Percentiles rank a stretch among this genome's conserved stretches.
phyloP scores from a whole-genome alignment of 2,797 vertebrate species.

The Buphagus erythrorhynchus region DNA sequence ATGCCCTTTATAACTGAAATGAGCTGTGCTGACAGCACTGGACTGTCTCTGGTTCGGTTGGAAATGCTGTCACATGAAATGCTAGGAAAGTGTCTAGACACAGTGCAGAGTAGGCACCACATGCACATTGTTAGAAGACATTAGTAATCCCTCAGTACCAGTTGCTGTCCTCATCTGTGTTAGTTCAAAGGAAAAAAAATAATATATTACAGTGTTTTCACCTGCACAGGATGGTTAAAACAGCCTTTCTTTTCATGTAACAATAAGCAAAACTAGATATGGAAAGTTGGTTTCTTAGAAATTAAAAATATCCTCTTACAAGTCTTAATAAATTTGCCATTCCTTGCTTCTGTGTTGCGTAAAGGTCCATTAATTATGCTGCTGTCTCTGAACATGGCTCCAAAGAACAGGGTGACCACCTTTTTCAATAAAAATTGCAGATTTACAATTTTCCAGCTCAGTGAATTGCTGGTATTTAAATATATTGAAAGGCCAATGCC shows the following conservation, averaged over 20 bases:
- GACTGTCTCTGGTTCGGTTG: constrained; percentile 5
- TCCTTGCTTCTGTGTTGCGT: not conserved
- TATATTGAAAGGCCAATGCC: constrained; percentile 16
- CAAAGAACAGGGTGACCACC: constrained; percentile 40
- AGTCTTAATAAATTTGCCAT: constrained; percentile 22
- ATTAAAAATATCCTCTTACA: not conserved
- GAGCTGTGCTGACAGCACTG: constrained; percentile 16
- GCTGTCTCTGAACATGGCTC: constrained; percentile 37
- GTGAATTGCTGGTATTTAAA: constrained; percentile 62
- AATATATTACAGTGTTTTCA: not conserved
- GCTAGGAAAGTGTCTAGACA: not conserved
- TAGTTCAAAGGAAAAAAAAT: not conserved
- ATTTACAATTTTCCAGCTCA: constrained; percentile 73
- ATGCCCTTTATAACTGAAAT: constrained; percentile 18
- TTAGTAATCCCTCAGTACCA: not conserved
- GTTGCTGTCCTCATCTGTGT: not conserved
- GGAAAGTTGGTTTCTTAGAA: not conserved
- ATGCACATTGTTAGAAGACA: not conserved
- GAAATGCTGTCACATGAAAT: constrained; percentile 9
- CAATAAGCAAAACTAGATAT: not conserved
- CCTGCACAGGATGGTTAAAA: not conserved
- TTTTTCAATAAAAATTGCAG: constrained; percentile 65
- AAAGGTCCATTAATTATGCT: constrained; percentile 55
- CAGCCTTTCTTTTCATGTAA: not conserved
- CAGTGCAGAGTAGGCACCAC: rapidly evolving